These are phyloP conservation scores for Drosophila pandora DNA, from an alignment of 1,140 invertebrate species.

Conservation along the genomic window DNA sequence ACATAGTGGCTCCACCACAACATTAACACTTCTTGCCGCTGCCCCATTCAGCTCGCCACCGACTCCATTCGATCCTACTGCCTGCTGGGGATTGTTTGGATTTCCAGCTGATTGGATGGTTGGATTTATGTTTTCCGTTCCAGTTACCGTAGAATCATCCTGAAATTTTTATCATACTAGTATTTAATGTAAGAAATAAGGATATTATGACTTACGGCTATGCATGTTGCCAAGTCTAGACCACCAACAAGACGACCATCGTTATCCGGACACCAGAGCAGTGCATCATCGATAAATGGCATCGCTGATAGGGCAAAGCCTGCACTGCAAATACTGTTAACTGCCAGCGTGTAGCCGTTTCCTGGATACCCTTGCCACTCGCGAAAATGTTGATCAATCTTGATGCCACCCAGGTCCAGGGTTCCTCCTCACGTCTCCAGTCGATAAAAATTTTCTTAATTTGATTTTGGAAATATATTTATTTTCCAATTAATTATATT, in stretches of 20 bases:
- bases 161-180: not conserved
- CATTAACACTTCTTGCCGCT: slow-evolving; percentile 72
- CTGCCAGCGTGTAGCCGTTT: slow-evolving; percentile 84
- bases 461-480: not conserved
- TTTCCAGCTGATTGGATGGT: slow-evolving; percentile 59
- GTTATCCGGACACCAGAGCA: slow-evolving; percentile 95
- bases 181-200: not conserved
- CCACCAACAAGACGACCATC: slow-evolving; percentile 93
- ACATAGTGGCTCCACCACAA: slow-evolving; percentile 80
- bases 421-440: slow-evolving; percentile 45
- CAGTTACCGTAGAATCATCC: slow-evolving; percentile 73
- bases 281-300: slow-evolving; percentile 97
- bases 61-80: slow-evolving; percentile 18
- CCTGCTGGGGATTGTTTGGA: slow-evolving; percentile 75
- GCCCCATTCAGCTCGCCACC: slow-evolving; percentile 60
- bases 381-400: slow-evolving; percentile 46
- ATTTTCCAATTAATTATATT: not conserved
- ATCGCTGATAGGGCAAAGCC: slow-evolving; percentile 89
- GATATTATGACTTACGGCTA: slow-evolving; percentile 87
- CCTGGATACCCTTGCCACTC: slow-evolving; percentile 47
- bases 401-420: slow-evolving; percentile 48
- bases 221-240: slow-evolving; percentile 91
- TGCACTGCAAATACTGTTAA: slow-evolving; percentile 86
- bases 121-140: slow-evolving; percentile 61
- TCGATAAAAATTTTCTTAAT: slow-evolving; percentile 7